These are phyloP conservation scores for Apistogramma diplotaenia DNA, from an alignment of 2,113 vertebrate genomes.

Conservation along the genomic window DNA sequence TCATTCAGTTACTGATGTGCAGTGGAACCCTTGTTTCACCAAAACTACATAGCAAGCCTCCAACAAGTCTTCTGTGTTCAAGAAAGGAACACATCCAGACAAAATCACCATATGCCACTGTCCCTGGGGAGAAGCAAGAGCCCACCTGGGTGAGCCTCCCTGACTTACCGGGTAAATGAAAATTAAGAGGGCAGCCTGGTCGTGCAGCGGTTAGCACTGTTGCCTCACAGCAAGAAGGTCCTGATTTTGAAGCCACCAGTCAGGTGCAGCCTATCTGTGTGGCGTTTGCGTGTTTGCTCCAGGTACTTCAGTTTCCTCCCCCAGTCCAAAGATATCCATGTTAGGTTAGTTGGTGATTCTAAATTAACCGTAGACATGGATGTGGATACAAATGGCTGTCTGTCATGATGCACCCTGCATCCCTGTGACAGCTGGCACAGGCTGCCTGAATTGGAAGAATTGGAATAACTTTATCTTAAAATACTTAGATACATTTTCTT, in stretches of 20 bases:
- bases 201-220: background rate
- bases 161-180: background rate
- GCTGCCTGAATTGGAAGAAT: background rate
- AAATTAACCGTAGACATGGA: background rate
- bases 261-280: background rate
- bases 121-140: background rate
- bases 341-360: fast-evolving
- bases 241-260: background rate
- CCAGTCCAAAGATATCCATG: background rate
- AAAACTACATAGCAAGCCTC: too few relatives aligned
- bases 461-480: too few relatives aligned
- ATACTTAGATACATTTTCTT: too few relatives aligned
- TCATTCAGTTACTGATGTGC: constrained; percentile 28
- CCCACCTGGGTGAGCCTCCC: background rate
- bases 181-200: fast-evolving
- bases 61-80: background rate
- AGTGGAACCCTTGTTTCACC: background rate
- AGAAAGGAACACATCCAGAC: background rate
- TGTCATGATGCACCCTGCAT: background rate
- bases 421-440: background rate
- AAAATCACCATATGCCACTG: background rate
- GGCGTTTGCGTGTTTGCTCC: background rate
- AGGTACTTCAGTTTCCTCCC: background rate
- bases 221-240: background rate
- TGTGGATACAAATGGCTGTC: fast-evolving